Conservation (phyloP, 1,140 invertebrate genomes). For the Drosophila athabasca region DNA sequence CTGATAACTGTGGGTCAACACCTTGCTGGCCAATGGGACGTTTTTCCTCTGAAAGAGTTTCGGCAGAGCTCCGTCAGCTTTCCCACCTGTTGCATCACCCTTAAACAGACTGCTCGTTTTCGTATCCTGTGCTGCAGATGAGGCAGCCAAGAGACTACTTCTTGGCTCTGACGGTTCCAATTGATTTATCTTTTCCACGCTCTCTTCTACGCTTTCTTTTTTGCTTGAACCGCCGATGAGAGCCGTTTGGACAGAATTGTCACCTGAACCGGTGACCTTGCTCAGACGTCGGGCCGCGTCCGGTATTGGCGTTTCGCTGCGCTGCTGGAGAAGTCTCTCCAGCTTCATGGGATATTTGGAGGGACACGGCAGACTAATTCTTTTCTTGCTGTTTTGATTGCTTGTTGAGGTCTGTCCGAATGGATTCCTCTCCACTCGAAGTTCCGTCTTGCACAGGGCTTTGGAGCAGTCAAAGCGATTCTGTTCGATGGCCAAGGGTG, state of each 20-base stretch:
- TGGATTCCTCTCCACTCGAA: too few relatives aligned
- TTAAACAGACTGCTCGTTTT: too few relatives aligned
- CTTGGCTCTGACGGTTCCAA: too few relatives aligned
- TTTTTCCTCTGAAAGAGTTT: background rate
- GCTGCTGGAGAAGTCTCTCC: background rate
- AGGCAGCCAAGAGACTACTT: too few relatives aligned
- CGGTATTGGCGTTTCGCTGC: constrained; percentile 2
- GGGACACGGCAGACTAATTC: background rate
- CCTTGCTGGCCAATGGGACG: background rate
- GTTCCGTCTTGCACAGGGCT: too few relatives aligned
- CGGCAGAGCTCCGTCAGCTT: too few relatives aligned
- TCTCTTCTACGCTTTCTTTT: too few relatives aligned
- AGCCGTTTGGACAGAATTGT: constrained; percentile 11
- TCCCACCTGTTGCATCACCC: too few relatives aligned
- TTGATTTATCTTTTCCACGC: too few relatives aligned
- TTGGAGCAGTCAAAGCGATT: background rate
- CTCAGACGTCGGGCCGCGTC: constrained; percentile 12
- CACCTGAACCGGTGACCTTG: constrained; percentile 6
- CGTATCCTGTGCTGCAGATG: too few relatives aligned
- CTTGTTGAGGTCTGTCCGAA: too few relatives aligned
- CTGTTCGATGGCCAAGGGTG: background rate
- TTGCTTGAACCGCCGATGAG: background rate
- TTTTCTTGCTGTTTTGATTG: too few relatives aligned
- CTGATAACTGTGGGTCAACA: constrained; percentile 44
- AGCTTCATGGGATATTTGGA: background rate